Conservation (phyloP, 2,888 invertebrate genomes). For the Aphidius colemani region DNA sequence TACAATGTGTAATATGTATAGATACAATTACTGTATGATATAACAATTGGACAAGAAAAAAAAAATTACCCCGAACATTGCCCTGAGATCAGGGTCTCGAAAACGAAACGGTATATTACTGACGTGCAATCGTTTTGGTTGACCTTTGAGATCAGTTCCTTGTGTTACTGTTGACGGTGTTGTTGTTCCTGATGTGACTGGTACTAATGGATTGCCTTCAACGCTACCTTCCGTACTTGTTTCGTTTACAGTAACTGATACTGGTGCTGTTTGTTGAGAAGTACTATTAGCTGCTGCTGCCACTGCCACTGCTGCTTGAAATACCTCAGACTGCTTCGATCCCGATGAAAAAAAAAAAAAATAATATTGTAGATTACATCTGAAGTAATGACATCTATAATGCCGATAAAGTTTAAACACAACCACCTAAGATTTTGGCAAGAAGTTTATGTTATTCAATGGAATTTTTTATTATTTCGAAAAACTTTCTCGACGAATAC, state of each 20-base stretch:
- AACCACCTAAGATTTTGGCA: too few relatives aligned
- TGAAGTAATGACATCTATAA: too few relatives aligned
- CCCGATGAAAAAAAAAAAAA: slow-evolving; percentile 7
- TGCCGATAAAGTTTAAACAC: too few relatives aligned
- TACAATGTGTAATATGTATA: slow-evolving; percentile 22
- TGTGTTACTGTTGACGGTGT: slow-evolving; percentile 63
- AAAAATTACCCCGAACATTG: slow-evolving; percentile 95
- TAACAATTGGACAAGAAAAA: background rate
- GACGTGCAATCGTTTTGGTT: slow-evolving; percentile 96
- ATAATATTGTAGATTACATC: background rate
- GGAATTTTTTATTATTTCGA: too few relatives aligned
- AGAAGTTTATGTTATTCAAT: too few relatives aligned
- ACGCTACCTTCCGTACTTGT: slow-evolving; percentile 50
- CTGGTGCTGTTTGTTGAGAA: slow-evolving; percentile 56
- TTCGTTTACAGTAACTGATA: slow-evolving; percentile 48
- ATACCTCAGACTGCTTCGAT: slow-evolving; percentile 62
- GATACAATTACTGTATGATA: background rate
- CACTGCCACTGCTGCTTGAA: slow-evolving; percentile 63
- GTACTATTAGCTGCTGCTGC: slow-evolving; percentile 60
- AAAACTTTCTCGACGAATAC: background rate
- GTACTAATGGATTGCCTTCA: slow-evolving; percentile 64
- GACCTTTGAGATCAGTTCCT: slow-evolving; percentile 68
- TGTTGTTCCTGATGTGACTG: slow-evolving; percentile 59
- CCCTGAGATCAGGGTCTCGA: slow-evolving; percentile 96
- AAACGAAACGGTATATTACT: slow-evolving; percentile 99